A percentile compares a stretch with the other conserved stretches of the same genome.
phyloP scores from a whole-genome alignment of 2,113 vertebrate genomes.

The Todiramphus chloris region DNA sequence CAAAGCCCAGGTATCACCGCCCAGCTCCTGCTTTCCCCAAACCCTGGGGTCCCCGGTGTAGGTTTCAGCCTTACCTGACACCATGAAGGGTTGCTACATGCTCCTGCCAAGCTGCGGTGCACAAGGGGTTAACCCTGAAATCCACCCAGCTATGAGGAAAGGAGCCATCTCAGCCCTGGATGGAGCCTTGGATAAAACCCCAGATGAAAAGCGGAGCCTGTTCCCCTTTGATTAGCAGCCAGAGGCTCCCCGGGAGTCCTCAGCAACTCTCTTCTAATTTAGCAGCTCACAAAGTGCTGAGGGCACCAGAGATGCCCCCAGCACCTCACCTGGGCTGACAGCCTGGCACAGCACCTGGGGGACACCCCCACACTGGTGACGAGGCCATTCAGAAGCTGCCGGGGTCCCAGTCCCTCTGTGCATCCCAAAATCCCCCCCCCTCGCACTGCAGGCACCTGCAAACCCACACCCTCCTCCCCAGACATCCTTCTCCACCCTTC shows the following conservation, averaged over 20 bases:
- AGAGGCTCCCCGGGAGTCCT: neutral
- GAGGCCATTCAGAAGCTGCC: neutral
- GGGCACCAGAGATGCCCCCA: neutral
- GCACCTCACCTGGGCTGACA: neutral
- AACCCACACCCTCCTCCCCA: neutral
- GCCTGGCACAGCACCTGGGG: neutral
- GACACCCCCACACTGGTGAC: neutral
- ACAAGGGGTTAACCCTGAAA: neutral
- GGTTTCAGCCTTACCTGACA: neutral
- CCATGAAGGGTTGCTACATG: rapidly evolving
- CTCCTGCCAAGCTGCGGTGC: neutral
- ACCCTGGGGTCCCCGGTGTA: neutral
- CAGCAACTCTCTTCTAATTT: neutral
- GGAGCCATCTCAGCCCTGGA: neutral
- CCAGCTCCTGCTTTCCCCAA: neutral
- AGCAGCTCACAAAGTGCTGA: neutral
- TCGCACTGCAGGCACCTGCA: neutral
- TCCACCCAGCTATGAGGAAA: rapidly evolving
- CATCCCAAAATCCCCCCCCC: neutral
- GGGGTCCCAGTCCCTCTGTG: neutral
- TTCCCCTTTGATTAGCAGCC: conserved; percentile 28
- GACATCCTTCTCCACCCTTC: neutral
- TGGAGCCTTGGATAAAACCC: neutral
- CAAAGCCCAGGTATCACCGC: neutral
- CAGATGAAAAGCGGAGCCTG: neutral